These are phyloP conservation scores for Meloidogyne exigua DNA, from an alignment of 1,140 invertebrate genomes.

Conservation along the genomic window DNA sequence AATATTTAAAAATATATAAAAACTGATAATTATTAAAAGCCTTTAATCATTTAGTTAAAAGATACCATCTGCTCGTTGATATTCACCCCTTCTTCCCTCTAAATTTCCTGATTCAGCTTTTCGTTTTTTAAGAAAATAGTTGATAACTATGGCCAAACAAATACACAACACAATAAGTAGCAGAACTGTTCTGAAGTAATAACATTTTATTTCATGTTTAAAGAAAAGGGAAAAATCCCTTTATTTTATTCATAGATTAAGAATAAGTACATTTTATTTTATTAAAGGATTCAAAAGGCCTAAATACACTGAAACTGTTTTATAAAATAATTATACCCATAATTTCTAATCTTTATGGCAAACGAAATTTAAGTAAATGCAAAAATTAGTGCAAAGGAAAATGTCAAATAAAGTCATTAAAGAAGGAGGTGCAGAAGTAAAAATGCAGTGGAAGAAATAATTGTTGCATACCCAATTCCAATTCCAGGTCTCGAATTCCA, in stretches of 20 bases:
- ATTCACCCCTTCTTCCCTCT: not conserved
- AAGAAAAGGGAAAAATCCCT: not conserved
- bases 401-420: not conserved
- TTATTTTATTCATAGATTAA: not conserved
- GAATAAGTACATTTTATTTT: too few relatives aligned
- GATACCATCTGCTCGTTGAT: conserved; percentile 17
- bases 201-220: not conserved
- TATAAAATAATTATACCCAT: too few relatives aligned
- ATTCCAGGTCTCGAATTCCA: conserved; percentile 28
- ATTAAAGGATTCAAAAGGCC: too few relatives aligned
- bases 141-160: not conserved
- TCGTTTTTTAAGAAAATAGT: not conserved
- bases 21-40: too few relatives aligned
- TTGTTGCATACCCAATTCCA: conserved; percentile 35
- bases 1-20: too few relatives aligned
- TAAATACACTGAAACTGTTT: too few relatives aligned
- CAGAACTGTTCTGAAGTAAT: conserved; percentile 7
- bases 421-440: not conserved
- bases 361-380: not conserved
- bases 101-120: conserved; percentile 1
- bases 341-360: not conserved
- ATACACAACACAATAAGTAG: conserved; percentile 4
- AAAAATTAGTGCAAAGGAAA: not conserved
- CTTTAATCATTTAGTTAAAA: too few relatives aligned
- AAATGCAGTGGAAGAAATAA: not conserved